Percentiles rank a stretch among this genome's conserved stretches.
Conservation (phyloP, 2,113 vertebrate species). For the Zootoca vivipara region DNA sequence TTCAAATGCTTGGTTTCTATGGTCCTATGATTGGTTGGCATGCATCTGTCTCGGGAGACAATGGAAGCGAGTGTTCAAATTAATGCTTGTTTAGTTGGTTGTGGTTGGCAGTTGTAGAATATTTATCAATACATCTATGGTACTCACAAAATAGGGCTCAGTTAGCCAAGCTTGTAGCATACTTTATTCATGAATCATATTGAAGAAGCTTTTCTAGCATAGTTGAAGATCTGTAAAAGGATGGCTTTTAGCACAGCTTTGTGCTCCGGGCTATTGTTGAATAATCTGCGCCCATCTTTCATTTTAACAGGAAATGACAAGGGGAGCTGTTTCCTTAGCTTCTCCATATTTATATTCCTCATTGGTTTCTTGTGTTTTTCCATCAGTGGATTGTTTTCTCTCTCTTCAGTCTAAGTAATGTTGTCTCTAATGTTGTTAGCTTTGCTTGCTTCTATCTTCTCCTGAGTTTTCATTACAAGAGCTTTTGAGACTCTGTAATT, state of each 20-base stretch:
- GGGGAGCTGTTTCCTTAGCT: background rate
- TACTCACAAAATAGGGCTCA: conserved; percentile 13
- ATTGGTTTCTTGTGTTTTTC: background rate
- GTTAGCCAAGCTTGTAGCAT: background rate
- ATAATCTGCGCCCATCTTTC: background rate
- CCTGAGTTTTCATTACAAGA: background rate
- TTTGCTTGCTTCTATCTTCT: background rate
- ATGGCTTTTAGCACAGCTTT: background rate
- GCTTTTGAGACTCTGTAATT: background rate
- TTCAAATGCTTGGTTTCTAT: background rate
- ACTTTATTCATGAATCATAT: background rate
- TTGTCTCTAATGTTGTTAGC: background rate
- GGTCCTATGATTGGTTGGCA: background rate
- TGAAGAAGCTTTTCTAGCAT: conserved; percentile 28
- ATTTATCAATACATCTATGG: conserved; percentile 20
- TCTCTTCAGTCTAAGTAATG: background rate
- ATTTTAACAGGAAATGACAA: conserved; percentile 2
- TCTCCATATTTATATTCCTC: conserved; percentile 7
- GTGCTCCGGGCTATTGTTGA: background rate
- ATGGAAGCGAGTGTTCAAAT: background rate
- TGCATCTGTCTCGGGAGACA: too few relatives aligned
- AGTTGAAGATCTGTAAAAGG: background rate
- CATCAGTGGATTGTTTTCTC: background rate
- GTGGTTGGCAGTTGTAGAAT: conserved; percentile 13
- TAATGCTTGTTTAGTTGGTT: conserved; percentile 6